Evolutionary conservation across 2,888 invertebrate species (phyloP).

Genomic region (Leptinotarsa rubiginosa): DNA sequence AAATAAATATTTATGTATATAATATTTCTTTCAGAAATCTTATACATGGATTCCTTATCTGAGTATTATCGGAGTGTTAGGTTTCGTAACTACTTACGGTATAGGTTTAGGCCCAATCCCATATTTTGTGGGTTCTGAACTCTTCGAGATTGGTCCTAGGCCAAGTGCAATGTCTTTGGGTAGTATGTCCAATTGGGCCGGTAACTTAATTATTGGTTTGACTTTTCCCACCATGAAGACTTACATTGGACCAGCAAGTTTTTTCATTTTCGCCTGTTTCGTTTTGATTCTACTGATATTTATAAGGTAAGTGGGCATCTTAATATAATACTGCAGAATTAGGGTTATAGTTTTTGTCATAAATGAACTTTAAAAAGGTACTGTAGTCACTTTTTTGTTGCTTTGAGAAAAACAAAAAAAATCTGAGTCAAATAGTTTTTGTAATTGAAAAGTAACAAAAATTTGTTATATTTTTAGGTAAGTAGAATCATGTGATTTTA

Average conservation of each 20-base stretch:
- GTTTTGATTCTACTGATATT: conserved; percentile 72
- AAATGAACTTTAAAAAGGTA: too few species aligned
- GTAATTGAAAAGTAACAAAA: too few species aligned
- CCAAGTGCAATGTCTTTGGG: conserved; percentile 89
- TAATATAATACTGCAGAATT: background rate
- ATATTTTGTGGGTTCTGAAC: conserved; percentile 87
- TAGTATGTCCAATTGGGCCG: conserved; percentile 87
- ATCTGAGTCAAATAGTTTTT: too few species aligned
- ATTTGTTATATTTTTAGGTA: too few species aligned
- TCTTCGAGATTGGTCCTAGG: conserved; percentile 87
- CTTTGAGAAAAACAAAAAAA: too few species aligned
- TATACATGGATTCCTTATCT: conserved; percentile 78
- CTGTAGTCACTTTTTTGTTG: too few species aligned
- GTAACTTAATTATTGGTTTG: conserved; percentile 88
- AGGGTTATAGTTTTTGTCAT: too few species aligned
- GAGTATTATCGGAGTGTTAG: conserved; percentile 77
- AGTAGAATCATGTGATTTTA: too few species aligned
- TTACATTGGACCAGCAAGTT: conserved; percentile 77
- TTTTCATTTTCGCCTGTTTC: conserved; percentile 77
- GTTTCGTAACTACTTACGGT: conserved; percentile 84
- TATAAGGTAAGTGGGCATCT: conserved; percentile 69
- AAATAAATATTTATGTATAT: too few species aligned
- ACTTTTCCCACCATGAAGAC: conserved; percentile 76
- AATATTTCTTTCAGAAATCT: conserved; percentile 67
- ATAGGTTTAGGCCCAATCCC: conserved; percentile 89